These are phyloP conservation scores for Fundulus diaphanus DNA, from an alignment of 2,797 vertebrate genomes.

Conservation along the genomic window DNA sequence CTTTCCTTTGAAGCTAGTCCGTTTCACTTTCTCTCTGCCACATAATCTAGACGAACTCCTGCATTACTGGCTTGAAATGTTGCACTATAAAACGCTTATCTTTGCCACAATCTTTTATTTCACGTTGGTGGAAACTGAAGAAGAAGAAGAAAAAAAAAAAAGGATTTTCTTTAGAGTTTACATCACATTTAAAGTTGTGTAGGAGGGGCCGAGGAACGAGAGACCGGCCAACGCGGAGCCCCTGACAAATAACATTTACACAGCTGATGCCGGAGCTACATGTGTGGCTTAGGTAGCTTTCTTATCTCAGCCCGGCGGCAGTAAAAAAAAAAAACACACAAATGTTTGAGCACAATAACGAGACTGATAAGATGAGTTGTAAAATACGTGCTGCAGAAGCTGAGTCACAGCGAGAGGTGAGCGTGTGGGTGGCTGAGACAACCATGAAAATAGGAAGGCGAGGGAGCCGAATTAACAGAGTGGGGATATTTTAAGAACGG, in stretches of 20 bases:
- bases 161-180: not conserved
- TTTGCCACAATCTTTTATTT: not conserved
- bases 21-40: not conserved
- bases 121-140: not conserved
- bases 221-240: not conserved
- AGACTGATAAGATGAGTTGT: conserved; percentile 42
- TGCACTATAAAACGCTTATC: not conserved
- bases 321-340: too few species aligned
- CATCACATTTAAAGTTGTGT: not conserved
- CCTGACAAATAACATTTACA: not conserved
- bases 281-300: conserved; percentile 33
- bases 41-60: not conserved
- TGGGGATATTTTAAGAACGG: not conserved
- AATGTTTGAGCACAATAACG: conserved; percentile 40
- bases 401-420: conserved; percentile 18
- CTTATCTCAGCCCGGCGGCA: conserved; percentile 47
- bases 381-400: conserved; percentile 17
- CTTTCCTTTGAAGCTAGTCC: not conserved
- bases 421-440: conserved; percentile 19
- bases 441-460: conserved; percentile 14
- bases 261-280: not conserved
- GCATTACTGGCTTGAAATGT: not conserved
- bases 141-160: not conserved
- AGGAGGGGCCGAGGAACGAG: not conserved
- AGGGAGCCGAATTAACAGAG: conserved; percentile 19